phyloP scores from a whole-genome alignment of 2,113 vertebrate species.

The Morone saxatilis region DNA sequence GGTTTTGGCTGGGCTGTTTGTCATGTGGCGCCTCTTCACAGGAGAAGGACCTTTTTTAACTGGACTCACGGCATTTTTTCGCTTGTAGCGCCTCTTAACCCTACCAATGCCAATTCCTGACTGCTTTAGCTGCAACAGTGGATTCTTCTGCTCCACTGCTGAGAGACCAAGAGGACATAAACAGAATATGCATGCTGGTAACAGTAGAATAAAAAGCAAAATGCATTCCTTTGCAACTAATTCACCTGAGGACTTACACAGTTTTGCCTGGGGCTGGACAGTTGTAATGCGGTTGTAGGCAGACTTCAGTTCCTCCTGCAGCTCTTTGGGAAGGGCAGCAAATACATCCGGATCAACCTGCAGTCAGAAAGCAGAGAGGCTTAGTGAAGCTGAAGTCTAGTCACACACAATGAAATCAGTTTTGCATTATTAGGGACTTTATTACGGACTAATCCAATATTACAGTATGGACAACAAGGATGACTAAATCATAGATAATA shows the following conservation, averaged over 20 bases:
- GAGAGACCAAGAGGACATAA: not conserved
- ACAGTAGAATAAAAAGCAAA: not conserved
- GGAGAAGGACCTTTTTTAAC: conserved; percentile 89
- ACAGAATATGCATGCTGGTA: not conserved
- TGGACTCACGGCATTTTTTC: conserved; percentile 87
- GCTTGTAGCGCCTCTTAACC: conserved; percentile 90
- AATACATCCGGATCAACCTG: conserved; percentile 98
- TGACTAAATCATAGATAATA: not conserved
- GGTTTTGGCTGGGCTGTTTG: conserved; percentile 87
- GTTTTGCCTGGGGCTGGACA: conserved; percentile 76
- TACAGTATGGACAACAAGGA: not conserved
- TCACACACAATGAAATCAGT: not conserved
- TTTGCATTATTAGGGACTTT: not conserved
- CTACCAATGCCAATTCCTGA: conserved; percentile 72
- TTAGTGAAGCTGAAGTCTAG: not conserved
- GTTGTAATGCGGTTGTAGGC: conserved; percentile 89
- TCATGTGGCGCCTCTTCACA: conserved; percentile 85
- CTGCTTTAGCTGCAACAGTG: conserved; percentile 88
- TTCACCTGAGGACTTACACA: conserved; percentile 53
- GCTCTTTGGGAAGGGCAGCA: conserved; percentile 92
- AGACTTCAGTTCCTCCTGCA: conserved; percentile 94
- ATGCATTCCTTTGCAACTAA: not conserved
- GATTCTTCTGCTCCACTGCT: conserved; percentile 88
- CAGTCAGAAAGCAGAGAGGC: conserved; percentile 12
- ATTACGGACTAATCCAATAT: not conserved